Percentiles rank a stretch among this genome's conserved stretches.
phyloP scores from a whole-genome alignment of 2,113 vertebrate species.

The Anolis carolinensis region DNA sequence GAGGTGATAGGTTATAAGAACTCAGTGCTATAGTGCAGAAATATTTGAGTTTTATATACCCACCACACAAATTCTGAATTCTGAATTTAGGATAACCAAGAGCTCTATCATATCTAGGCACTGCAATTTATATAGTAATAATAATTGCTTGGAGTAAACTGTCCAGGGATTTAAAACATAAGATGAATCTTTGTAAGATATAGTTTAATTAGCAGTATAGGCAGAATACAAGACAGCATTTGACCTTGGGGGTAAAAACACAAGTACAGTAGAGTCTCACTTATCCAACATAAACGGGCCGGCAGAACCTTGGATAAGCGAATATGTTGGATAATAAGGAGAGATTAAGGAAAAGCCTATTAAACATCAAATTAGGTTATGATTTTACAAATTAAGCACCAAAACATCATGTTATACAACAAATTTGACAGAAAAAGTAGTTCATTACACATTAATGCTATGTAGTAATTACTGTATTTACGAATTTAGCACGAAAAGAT shows the following conservation, averaged over 20 bases:
- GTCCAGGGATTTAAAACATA: not conserved
- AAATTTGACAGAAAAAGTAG: no score
- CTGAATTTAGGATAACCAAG: slow-evolving; percentile 28
- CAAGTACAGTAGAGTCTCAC: no score
- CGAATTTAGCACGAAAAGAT: no score
- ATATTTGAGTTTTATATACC: slow-evolving; percentile 52
- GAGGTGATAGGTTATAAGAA: slow-evolving; percentile 73
- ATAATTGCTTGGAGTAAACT: slow-evolving; percentile 15
- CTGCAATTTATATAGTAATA: slow-evolving; percentile 39
- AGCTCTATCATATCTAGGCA: slow-evolving; percentile 43
- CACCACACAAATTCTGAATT: slow-evolving; percentile 29
- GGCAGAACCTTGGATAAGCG: no score
- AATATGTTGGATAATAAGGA: no score
- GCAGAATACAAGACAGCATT: not conserved
- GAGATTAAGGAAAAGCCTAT: no score
- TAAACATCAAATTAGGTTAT: no score
- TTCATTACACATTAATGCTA: no score
- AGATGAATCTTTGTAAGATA: not conserved
- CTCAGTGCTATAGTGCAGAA: slow-evolving; percentile 62
- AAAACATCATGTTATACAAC: no score
- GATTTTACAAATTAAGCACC: no score
- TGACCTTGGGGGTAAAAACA: not conserved
- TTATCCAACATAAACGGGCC: no score
- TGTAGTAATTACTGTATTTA: no score
- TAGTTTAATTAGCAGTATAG: not conserved